A percentile compares a stretch with the other conserved stretches of the same genome.
These are phyloP conservation scores for Gambelia wislizenii DNA, from an alignment of 2,797 vertebrate genomes.

Conservation along the genomic window DNA sequence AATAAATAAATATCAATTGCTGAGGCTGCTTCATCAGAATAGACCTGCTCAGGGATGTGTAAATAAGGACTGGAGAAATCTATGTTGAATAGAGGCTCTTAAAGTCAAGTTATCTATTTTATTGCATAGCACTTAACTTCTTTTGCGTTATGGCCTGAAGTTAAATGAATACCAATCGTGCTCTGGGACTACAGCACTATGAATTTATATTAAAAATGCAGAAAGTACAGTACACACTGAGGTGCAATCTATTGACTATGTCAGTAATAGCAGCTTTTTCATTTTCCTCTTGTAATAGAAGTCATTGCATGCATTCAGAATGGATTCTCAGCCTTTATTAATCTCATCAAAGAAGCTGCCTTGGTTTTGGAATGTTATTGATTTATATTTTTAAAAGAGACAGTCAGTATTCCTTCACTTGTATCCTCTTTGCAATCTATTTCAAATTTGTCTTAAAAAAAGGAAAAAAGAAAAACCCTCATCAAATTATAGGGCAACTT, in stretches of 20 bases:
- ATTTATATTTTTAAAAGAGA: slow-evolving; percentile 71
- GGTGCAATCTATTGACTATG: slow-evolving; percentile 80
- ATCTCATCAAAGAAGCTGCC: slow-evolving; percentile 78
- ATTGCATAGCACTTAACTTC: slow-evolving; percentile 72
- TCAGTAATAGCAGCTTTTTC: slow-evolving; percentile 80
- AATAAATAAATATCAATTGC: neutral
- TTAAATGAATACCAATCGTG: slow-evolving; percentile 75
- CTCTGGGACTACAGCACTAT: slow-evolving; percentile 72
- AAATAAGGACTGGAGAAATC: slow-evolving; percentile 75
- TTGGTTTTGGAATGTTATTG: slow-evolving; percentile 77
- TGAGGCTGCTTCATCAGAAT: slow-evolving; percentile 26
- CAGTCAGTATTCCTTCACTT: slow-evolving; percentile 58
- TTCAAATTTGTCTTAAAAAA: slow-evolving; percentile 53
- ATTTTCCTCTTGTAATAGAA: slow-evolving; percentile 83
- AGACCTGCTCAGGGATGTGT: slow-evolving; percentile 62
- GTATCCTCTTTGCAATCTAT: slow-evolving; percentile 67
- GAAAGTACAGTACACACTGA: slow-evolving; percentile 76
- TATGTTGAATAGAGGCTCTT: slow-evolving; percentile 74
- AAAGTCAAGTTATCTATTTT: slow-evolving; percentile 79
- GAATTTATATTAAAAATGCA: slow-evolving; percentile 84
- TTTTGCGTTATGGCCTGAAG: slow-evolving; percentile 73
- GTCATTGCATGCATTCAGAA: slow-evolving; percentile 78
- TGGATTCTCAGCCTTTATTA: slow-evolving; percentile 81
- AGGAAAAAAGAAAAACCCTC: slow-evolving; percentile 39
- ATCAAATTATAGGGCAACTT: slow-evolving; percentile 66